A percentile compares a stretch with the other conserved stretches of the same genome.
Conservation (phyloP, 2,113 vertebrate genomes). For the Thalassoma bifasciatum region DNA sequence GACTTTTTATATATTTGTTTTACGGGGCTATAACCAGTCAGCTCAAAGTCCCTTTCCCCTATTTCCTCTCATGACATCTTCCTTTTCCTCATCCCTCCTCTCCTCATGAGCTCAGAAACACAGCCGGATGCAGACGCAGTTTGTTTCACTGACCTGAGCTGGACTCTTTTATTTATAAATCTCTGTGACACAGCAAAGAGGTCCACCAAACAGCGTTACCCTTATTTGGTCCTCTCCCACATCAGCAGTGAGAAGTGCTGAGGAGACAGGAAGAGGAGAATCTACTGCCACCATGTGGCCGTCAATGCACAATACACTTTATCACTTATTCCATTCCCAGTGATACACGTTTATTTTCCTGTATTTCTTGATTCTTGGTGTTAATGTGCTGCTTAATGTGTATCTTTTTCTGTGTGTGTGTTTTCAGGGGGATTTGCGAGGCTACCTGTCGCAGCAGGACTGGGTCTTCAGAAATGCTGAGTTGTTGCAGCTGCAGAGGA, state of each 20-base stretch:
- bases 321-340: neutral
- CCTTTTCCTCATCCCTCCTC: neutral
- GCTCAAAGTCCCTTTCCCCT: neutral
- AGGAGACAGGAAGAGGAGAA: conserved; percentile 49
- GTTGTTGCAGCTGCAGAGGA: conserved; percentile 90
- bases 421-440: conserved; percentile 93
- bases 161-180: conserved; percentile 68
- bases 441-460: conserved; percentile 90
- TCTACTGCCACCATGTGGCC: conserved; percentile 76
- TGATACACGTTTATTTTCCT: neutral
- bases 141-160: conserved; percentile 49
- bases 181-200: conserved; percentile 70
- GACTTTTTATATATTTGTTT: conserved; percentile 2
- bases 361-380: conserved; percentile 4
- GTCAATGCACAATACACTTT: conserved; percentile 30
- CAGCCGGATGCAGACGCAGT: conserved; percentile 21
- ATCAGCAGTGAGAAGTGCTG: conserved; percentile 55
- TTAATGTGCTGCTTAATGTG: neutral
- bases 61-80: neutral
- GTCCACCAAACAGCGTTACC: conserved; percentile 68
- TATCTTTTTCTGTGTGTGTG: conserved; percentile 37
- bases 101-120: conserved; percentile 21
- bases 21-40: neutral
- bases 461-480: conserved; percentile 88
- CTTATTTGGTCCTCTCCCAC: conserved; percentile 76